These are phyloP conservation scores for Plestiodon gilberti DNA, from an alignment of 2,113 vertebrate genomes.

Conservation along the genomic window DNA sequence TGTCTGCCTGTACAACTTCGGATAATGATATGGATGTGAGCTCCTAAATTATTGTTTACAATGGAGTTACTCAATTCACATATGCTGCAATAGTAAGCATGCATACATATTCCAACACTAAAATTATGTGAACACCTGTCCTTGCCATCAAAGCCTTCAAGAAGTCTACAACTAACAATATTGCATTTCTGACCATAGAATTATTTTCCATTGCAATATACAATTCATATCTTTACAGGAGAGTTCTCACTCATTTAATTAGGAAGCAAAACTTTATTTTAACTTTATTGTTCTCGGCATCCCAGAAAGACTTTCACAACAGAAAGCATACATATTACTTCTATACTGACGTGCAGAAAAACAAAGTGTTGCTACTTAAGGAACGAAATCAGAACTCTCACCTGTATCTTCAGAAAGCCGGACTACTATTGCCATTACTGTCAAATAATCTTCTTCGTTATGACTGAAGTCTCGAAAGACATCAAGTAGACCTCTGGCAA, in stretches of 20 bases:
- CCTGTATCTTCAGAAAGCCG: slow-evolving; percentile 92
- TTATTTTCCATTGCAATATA: not conserved
- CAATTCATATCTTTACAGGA: not conserved
- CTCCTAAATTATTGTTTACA: not conserved
- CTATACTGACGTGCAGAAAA: not conserved
- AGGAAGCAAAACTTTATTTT: not conserved
- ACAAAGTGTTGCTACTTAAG: slow-evolving; percentile 3
- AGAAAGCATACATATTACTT: not conserved
- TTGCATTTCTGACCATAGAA: not conserved
- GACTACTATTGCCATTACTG: slow-evolving; percentile 87
- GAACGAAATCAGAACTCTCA: slow-evolving; percentile 54
- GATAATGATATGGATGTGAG: not conserved
- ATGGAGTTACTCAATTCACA: not conserved
- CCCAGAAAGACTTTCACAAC: not conserved
- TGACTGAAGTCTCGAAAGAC: slow-evolving; percentile 88
- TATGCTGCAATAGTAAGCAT: not conserved
- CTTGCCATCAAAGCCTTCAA: not conserved
- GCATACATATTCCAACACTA: not conserved
- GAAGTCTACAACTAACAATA: not conserved
- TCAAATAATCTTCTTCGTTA: slow-evolving; percentile 88
- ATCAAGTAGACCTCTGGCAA: slow-evolving; percentile 87
- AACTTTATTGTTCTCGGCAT: not conserved
- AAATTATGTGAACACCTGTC: too few species aligned
- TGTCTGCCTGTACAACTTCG: not conserved
- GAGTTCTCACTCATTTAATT: not conserved